phyloP scores from a whole-genome alignment of 2,113 vertebrate genomes.

The Nyctereutes procyonoides region DNA sequence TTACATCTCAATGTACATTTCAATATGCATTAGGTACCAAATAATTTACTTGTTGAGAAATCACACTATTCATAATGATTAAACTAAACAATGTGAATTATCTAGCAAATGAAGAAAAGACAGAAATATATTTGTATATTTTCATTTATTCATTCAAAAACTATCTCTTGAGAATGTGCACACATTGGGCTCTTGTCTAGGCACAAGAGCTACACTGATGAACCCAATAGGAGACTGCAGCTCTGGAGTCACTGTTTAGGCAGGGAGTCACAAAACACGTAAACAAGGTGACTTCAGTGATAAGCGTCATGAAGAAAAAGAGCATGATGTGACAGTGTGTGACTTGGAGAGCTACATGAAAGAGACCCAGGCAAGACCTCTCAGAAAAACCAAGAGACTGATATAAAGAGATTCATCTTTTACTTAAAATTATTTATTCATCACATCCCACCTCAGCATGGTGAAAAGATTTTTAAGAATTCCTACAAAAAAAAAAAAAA shows the following conservation, averaged over 20 bases:
- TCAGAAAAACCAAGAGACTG: neutral
- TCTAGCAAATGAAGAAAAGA: neutral
- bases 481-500: no score
- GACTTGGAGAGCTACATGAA: neutral
- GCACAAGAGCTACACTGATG: neutral
- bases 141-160: neutral
- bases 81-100: constrained; percentile 41
- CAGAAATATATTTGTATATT: neutral
- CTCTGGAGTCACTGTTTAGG: neutral
- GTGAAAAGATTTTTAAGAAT: neutral
- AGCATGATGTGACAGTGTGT: neutral
- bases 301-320: neutral
- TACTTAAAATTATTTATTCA: constrained; percentile 2
- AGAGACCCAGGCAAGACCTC: neutral
- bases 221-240: neutral
- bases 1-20: neutral
- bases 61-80: neutral
- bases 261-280: neutral
- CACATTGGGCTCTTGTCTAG: neutral
- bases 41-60: neutral
- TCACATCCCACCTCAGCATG: neutral
- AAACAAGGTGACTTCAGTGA: neutral
- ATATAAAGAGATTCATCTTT: neutral
- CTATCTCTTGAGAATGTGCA: neutral
- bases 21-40: neutral